These are phyloP conservation scores for Ceratoteleas bidentatus DNA, from an alignment of 1,140 invertebrate species.

Conservation along the genomic window DNA sequence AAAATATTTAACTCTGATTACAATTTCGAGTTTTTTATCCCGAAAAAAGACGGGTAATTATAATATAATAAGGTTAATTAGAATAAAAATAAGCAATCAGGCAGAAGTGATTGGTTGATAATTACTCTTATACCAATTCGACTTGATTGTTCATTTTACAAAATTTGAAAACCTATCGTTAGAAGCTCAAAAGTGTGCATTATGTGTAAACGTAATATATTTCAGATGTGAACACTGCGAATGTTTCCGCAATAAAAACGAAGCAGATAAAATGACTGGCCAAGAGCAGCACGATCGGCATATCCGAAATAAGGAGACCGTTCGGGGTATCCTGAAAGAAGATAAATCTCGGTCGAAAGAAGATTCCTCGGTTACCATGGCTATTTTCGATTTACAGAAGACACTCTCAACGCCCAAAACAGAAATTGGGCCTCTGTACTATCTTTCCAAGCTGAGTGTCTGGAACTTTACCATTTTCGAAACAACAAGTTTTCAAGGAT, in stretches of 20 bases:
- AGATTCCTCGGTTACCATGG: neutral
- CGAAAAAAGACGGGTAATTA: slow-evolving; percentile 10
- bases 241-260: neutral
- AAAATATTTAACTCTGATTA: slow-evolving; percentile 4
- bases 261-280: neutral
- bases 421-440: slow-evolving; percentile 68
- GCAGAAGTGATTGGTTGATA: no score
- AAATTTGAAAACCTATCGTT: no score
- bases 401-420: slow-evolving; percentile 46
- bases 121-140: no score
- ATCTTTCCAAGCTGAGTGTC: slow-evolving; percentile 76
- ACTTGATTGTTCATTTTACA: no score
- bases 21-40: neutral
- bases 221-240: slow-evolving; percentile 4
- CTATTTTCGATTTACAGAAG: slow-evolving; percentile 42
- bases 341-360: neutral
- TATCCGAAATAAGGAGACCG: neutral
- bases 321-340: neutral
- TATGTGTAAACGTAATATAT: no score
- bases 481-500: slow-evolving; percentile 60
- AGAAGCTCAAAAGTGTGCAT: no score
- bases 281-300: neutral
- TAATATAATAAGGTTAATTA: no score
- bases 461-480: slow-evolving; percentile 80
- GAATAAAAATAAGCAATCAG: no score